Percentiles rank a stretch among this genome's conserved stretches.
These are phyloP conservation scores for human (Homo sapiens) DNA, from an alignment of 2,113 vertebrate genomes.

Conservation along the genomic window DNA sequence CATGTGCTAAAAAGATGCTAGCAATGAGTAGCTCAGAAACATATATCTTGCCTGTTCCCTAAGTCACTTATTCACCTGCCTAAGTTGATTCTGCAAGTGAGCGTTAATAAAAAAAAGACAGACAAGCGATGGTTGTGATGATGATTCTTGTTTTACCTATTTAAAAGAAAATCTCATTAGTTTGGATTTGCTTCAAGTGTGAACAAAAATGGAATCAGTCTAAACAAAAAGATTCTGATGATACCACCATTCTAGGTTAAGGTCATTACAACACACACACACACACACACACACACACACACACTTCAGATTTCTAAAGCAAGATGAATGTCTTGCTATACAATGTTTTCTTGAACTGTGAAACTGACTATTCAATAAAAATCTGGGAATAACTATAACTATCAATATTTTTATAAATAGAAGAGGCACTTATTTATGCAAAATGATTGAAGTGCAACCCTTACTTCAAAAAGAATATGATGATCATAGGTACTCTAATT, in stretches of 20 bases:
- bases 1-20: background rate
- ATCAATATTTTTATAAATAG: background rate
- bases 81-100: background rate
- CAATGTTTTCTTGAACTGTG: background rate
- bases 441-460: background rate
- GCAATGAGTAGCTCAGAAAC: background rate
- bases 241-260: background rate
- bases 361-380: background rate
- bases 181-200: background rate
- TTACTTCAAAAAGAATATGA: background rate
- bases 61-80: background rate
- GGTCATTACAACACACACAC: background rate
- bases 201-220: background rate
- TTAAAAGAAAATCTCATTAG: slow-evolving; percentile 18
- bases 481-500: background rate
- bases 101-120: background rate
- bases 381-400: background rate
- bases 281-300: background rate
- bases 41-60: background rate
- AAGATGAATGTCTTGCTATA: background rate
- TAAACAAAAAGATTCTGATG: background rate
- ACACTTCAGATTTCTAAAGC: background rate
- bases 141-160: background rate
- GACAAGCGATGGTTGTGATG: background rate
- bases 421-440: background rate